Percentiles rank a stretch among this genome's conserved stretches.
Conservation (phyloP, 2,113 vertebrate species). For the Microcebus ravelobensis region DNA sequence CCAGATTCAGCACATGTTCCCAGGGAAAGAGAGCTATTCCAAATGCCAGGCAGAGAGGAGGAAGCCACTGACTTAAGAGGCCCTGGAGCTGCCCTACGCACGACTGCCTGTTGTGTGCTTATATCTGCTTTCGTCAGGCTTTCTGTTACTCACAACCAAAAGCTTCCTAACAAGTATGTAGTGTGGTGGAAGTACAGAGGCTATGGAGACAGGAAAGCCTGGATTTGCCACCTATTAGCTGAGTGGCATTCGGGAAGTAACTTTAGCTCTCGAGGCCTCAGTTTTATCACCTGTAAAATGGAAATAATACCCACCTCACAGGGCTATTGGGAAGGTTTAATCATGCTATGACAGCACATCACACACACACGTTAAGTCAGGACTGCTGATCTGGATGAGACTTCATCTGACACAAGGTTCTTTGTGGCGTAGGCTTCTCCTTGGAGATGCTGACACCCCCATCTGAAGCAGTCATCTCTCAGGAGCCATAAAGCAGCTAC, state of each 20-base stretch:
- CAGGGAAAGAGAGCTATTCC: background rate
- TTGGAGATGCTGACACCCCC: background rate
- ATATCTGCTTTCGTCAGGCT: background rate
- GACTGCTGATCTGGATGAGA: background rate
- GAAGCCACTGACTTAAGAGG: background rate
- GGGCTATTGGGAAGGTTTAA: background rate
- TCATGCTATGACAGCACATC: background rate
- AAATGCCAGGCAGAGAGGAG: background rate
- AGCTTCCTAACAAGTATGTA: background rate
- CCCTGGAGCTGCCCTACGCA: background rate
- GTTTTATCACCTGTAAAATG: background rate
- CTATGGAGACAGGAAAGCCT: background rate
- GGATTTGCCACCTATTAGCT: background rate
- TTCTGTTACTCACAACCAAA: background rate
- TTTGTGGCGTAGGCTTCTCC: background rate
- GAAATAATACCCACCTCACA: background rate
- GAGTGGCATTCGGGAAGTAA: background rate
- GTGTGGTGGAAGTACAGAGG: background rate
- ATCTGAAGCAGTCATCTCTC: background rate
- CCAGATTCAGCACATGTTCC: background rate
- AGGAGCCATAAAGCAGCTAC: background rate
- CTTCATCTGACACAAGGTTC: background rate
- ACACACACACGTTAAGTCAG: background rate
- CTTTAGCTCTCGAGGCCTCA: background rate
- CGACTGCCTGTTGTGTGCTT: background rate